Conservation (phyloP, 2,888 invertebrate species). For the Caradrina kadenii region DNA sequence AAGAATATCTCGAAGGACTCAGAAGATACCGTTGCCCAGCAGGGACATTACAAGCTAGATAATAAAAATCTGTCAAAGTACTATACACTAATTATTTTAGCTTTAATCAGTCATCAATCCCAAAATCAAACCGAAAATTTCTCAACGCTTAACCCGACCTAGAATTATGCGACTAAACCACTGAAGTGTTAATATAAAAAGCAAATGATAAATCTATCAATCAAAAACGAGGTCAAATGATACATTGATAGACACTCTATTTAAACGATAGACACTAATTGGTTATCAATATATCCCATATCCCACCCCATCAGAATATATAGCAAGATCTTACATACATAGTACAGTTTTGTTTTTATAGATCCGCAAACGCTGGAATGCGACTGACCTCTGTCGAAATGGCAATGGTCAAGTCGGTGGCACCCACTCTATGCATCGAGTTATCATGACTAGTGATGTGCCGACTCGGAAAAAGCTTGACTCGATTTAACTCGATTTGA, state of each 20-base stretch:
- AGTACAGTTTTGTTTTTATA: constrained; percentile 59
- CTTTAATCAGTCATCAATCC: not conserved
- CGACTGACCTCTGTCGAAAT: constrained; percentile 73
- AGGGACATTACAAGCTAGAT: no score
- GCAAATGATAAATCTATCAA: not conserved
- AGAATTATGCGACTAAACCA: not conserved
- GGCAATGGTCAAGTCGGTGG: constrained; percentile 67
- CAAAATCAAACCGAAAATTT: not conserved
- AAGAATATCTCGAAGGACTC: no score
- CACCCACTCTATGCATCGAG: constrained; percentile 72
- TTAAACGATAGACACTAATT: constrained; percentile 14
- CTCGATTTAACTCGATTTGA: no score
- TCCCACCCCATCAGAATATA: not conserved
- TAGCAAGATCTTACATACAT: constrained; percentile 8
- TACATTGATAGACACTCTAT: constrained; percentile 2
- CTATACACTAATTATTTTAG: no score
- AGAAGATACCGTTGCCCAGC: no score
- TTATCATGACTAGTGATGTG: constrained; percentile 38
- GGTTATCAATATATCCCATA: not conserved
- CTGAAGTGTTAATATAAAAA: not conserved
- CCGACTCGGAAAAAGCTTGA: no score
- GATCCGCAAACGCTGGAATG: constrained; percentile 66
- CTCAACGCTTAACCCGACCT: not conserved
- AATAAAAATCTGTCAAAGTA: no score
- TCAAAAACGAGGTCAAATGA: constrained; percentile 15